Conservation (phyloP, 2,113 vertebrate genomes). For the Piaya cayana region DNA sequence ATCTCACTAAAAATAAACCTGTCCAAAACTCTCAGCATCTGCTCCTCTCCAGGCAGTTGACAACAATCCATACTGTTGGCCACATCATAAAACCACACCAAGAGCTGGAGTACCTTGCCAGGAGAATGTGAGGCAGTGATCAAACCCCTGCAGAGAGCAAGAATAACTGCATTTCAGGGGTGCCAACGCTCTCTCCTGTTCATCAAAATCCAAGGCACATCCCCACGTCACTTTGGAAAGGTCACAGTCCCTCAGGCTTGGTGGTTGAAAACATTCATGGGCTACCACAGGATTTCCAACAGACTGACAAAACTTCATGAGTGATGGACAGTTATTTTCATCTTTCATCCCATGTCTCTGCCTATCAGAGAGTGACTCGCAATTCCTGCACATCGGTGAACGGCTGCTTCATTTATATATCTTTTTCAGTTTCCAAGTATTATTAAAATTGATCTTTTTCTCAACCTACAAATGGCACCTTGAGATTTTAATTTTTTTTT, state of each 20-base stretch:
- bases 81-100: not conserved
- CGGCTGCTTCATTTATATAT: not conserved
- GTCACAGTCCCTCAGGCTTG: not conserved
- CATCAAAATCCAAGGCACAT: not conserved
- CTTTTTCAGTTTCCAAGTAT: not conserved
- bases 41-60: not conserved
- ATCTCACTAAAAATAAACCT: not conserved
- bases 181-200: fast-evolving
- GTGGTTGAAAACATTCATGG: not conserved
- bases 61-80: not conserved
- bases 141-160: not conserved
- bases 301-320: not conserved
- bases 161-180: not conserved
- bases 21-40: not conserved
- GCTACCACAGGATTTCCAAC: not conserved
- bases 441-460: not conserved
- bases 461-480: not conserved
- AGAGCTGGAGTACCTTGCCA: not conserved
- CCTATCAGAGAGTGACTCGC: not conserved
- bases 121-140: not conserved
- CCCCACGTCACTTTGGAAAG: not conserved
- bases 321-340: not conserved
- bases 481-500: not conserved
- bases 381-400: not conserved
- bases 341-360: not conserved